Evolutionary conservation across 2,113 vertebrate species (phyloP).

Genomic region (Leptocoma aspasia): DNA sequence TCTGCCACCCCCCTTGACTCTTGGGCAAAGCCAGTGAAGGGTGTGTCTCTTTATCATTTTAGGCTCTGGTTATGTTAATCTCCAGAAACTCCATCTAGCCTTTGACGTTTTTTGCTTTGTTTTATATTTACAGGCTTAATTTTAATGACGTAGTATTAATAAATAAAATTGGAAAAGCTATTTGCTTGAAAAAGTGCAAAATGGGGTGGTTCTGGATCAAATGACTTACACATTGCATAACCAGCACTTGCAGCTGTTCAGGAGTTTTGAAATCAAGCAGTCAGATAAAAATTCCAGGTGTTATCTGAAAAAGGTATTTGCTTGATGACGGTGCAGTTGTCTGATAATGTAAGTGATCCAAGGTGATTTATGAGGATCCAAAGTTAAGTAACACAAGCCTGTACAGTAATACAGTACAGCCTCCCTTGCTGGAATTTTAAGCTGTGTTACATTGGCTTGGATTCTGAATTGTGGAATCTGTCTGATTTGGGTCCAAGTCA

Average conservation of each 20-base stretch:
- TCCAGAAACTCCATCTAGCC: not conserved
- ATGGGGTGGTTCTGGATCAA: not conserved
- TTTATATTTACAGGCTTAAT: not conserved
- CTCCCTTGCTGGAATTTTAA: not conserved
- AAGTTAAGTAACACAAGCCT: not conserved
- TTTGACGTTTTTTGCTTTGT: not conserved
- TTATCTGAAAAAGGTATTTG: not conserved
- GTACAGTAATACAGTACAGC: not conserved
- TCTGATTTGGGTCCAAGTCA: not conserved
- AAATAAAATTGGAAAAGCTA: not conserved
- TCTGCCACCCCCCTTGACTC: not conserved
- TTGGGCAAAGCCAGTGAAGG: not conserved
- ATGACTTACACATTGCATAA: not conserved
- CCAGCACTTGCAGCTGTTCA: not conserved
- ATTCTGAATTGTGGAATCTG: not conserved
- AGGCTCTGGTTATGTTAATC: not conserved
- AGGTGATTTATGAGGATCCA: not conserved
- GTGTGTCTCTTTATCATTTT: not conserved
- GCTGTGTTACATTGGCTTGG: not conserved
- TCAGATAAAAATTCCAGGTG: not conserved
- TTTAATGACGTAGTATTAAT: not conserved
- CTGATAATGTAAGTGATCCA: not conserved
- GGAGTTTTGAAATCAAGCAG: not conserved
- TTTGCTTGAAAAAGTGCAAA: not conserved
- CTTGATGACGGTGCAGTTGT: not conserved